Conservation (phyloP, 2,113 vertebrate species). For the Mustela lutreola region DNA sequence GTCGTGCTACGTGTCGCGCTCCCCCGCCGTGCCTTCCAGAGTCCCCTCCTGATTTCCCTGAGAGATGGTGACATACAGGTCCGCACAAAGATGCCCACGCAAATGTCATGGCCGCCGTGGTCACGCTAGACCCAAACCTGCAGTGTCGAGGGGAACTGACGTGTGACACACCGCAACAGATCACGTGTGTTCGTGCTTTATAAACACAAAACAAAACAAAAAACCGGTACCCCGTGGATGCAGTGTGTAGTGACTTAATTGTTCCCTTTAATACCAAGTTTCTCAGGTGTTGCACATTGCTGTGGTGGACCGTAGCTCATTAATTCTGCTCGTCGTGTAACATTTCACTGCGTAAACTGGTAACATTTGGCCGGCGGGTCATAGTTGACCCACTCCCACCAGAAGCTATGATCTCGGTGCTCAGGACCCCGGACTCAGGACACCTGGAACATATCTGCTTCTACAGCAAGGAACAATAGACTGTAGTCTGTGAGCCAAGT, state of each 20-base stretch:
- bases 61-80: not conserved
- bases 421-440: not conserved
- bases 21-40: not conserved
- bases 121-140: not conserved
- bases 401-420: no score
- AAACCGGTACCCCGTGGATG: no score
- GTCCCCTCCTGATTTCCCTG: not conserved
- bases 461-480: not conserved
- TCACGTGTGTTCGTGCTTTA: not conserved
- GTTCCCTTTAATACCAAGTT: not conserved
- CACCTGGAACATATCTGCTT: not conserved
- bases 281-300: not conserved
- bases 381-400: fast-evolving
- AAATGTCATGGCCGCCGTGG: not conserved
- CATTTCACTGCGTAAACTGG: not conserved
- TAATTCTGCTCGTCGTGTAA: not conserved
- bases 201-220: not conserved
- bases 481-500: no score
- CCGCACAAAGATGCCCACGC: fast-evolving
- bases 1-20: not conserved
- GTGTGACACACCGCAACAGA: not conserved
- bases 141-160: not conserved
- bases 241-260: not conserved
- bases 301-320: fast-evolving
- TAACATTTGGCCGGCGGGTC: no score